Evolutionary conservation across 35 echinoderm and acorn worm species (phyloP), one percentile per base, ranked within the genome.

Genomic region (Patiria miniata): DNA sequence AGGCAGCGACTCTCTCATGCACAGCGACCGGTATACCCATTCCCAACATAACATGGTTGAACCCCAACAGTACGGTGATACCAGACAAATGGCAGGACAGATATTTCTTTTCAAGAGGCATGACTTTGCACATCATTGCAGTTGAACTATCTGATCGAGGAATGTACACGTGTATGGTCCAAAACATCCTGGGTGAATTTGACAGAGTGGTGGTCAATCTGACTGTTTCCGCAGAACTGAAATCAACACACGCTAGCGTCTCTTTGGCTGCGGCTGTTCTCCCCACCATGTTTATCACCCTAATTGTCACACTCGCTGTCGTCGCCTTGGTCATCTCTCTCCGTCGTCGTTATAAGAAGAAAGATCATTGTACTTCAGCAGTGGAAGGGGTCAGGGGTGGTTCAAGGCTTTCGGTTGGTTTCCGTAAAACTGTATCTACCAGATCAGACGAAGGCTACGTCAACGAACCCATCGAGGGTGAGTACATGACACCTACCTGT

Each of bases 111-210:
- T 34, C 34, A 18, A 12, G 14, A 30, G 65, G 26, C 26, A 73
- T 10, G 65, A 73, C 34, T 73, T 10, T 73, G 21, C 26, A 28
- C 34, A 73, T 73, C 8, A 30, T 34, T 32, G 10, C 65, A 73
- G 65, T 73, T 1, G 23, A 73, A 23, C 21, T 14, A 30, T 73
- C 65, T 10, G 65, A 73, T 34, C 65, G 29, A 73, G 65, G 65
- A 12, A 34, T 73, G 2, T 73, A 73, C 65, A 73, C 65, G 30
- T 73, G 65, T 73, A 12, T 73, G 65, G 65, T 73, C 8, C 65
- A 73, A 26, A 73, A 73, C 29, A 34, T 9, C 34, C 26, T 73
- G 65, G 65, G 65, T 30, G 65, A 73, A 30, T 26, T 73, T 18
- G 26, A 73, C 29, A 34, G 14, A 7, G 65, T 23, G 3, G 65